A percentile compares a stretch with the other conserved stretches of the same genome.
Conservation (phyloP, 2,888 invertebrate species). For the Chesias legatella region DNA sequence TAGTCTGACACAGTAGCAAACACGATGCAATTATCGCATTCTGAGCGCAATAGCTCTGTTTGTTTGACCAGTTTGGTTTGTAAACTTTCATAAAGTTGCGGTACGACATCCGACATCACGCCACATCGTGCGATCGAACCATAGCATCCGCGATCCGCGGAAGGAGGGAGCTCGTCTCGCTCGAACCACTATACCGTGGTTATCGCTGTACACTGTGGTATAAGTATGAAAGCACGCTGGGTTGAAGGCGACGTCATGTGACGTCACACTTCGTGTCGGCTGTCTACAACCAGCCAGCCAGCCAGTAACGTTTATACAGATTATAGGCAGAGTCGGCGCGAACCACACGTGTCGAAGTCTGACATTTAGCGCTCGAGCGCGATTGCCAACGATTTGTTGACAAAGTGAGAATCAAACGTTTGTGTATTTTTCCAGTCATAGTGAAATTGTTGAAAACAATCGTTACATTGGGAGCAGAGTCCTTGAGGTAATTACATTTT, state of each 20-base stretch:
- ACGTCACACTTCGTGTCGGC: constrained; percentile 48
- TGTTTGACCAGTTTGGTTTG: constrained; percentile 8
- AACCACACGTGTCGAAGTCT: constrained; percentile 47
- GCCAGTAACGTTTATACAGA: constrained; percentile 38
- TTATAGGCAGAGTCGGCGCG: constrained; percentile 52
- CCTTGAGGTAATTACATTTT: constrained; percentile 37
- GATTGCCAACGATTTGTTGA: constrained; percentile 40
- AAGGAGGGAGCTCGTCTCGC: constrained; percentile 20
- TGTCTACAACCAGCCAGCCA: constrained; percentile 32
- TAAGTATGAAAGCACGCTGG: constrained; percentile 11
- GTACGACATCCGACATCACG: constrained; percentile 70
- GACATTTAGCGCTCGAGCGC: constrained; percentile 40
- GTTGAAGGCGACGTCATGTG: constrained; percentile 47
- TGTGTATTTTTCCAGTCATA: constrained; percentile 37
- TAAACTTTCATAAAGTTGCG: constrained; percentile 61
- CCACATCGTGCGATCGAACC: constrained; percentile 65
- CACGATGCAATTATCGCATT: constrained; percentile 4
- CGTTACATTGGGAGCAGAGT: constrained; percentile 16
- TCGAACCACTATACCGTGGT: constrained; percentile 11
- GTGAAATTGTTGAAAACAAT: constrained; percentile 26
- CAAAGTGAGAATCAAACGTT: constrained; percentile 30
- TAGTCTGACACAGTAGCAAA: not conserved
- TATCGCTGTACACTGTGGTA: constrained; percentile 6
- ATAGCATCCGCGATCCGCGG: constrained; percentile 18
- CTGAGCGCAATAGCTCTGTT: constrained; percentile 3